These are phyloP conservation scores for Megastigmus dorsalis DNA, from an alignment of 2,888 invertebrate genomes.

Conservation along the genomic window DNA sequence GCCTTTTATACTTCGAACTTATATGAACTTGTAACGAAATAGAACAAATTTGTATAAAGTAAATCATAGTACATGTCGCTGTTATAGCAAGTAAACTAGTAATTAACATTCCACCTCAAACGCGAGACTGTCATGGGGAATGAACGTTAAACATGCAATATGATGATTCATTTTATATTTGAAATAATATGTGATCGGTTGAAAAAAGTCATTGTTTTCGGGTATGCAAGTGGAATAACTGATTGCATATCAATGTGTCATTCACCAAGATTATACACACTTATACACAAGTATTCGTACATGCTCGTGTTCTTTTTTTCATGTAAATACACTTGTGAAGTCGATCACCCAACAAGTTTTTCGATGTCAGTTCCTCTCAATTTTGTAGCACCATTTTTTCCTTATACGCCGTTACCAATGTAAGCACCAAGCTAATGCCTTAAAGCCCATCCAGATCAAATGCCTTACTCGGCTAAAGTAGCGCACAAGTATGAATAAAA, in stretches of 20 bases:
- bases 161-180: conserved; percentile 39
- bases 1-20: conserved; percentile 45
- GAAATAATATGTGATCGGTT: conserved; percentile 34
- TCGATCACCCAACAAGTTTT: conserved; percentile 53
- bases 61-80: conserved; percentile 27
- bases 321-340: conserved; percentile 57
- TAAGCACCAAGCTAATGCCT: conserved; percentile 23
- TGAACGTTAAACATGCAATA: conserved; percentile 48
- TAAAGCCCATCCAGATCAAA: background rate
- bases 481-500: background rate
- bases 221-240: conserved; percentile 36
- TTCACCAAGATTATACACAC: conserved; percentile 53
- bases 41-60: conserved; percentile 41
- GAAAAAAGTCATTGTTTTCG: conserved; percentile 26
- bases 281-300: conserved; percentile 52
- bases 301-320: conserved; percentile 53
- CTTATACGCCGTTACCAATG: conserved; percentile 35
- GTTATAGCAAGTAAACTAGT: conserved; percentile 4
- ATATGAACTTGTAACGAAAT: conserved; percentile 33
- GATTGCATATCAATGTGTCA: conserved; percentile 55
- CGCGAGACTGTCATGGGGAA: conserved; percentile 53
- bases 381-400: conserved; percentile 54
- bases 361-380: conserved; percentile 56
- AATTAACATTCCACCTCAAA: conserved; percentile 42
- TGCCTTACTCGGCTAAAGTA: no score